Base-by-base conservation (phyloP, 2,888 invertebrate genomes). In the Eupithecia centaureata region DNA sequence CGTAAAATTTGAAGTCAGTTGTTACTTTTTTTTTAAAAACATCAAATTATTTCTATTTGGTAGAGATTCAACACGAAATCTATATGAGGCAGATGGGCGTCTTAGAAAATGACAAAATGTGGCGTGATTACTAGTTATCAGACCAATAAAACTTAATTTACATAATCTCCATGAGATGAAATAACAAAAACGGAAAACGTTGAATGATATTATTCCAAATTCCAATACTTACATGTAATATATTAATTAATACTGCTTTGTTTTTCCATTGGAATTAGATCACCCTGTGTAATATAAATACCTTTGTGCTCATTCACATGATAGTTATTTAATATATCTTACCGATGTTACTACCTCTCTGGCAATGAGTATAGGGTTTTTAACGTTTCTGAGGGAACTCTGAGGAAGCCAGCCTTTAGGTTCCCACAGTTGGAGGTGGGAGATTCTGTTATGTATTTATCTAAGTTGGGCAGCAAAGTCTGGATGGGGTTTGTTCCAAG, bases 401-500 rank as follows among this genome's bases (percentile, higher is more conserved):
- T 85, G 0, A 91, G 78, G 67, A 93, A 89, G 0, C 86, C 84
- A 10, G 89, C 83, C 64, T 86, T 86, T n/a, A 90, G 74, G 67
- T 85, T 86, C 0, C 89, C 92, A 69, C 94, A 94, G 73, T 87
- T 88, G 0, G 93, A 89, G 3, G 81, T 70, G 0, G 87, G 79
- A 2, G 86, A 84, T 59, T 82, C 82, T 0, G 79, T 73, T n/a
- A 93, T 81, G 74, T 91, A 88, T 61, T 78, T 81, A 32, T 87
- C 82, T 81, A 93, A 85, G 22, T 94, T 95, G 69, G 94, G 82
- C 54, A 96, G 88, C 72, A 97, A 92, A 65, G 95, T 94, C 67
- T 92, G 90, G 65, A 95, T 94, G 0, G 95, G 91, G 81, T 96
- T 95, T 2, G 94, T 94, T 4, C 95, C 96, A 15, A 97, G 81